Conservation (phyloP, 2,888 invertebrate genomes). For the Drosophila putrida region DNA sequence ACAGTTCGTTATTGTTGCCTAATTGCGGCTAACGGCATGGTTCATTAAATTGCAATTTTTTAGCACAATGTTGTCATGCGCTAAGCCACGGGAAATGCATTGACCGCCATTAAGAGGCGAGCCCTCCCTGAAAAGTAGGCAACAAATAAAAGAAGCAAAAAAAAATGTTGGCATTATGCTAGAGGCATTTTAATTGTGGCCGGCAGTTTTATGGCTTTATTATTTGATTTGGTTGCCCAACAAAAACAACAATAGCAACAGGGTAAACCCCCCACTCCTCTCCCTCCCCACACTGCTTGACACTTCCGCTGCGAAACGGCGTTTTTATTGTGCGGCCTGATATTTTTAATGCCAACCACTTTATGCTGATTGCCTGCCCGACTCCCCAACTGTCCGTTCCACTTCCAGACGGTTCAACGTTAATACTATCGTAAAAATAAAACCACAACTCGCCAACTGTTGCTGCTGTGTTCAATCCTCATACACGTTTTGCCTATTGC, state of each 20-base stretch:
- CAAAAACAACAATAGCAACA: slow-evolving; percentile 33
- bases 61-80: slow-evolving; percentile 33
- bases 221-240: slow-evolving; percentile 70
- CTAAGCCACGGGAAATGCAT: slow-evolving; percentile 66
- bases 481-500: slow-evolving; percentile 45
- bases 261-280: slow-evolving; percentile 7
- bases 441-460: slow-evolving; percentile 63
- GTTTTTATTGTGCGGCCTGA: slow-evolving; percentile 75
- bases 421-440: slow-evolving; percentile 76
- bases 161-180: slow-evolving; percentile 49
- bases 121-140: slow-evolving; percentile 50
- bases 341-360: slow-evolving; percentile 79
- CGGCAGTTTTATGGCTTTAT: slow-evolving; percentile 74
- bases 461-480: slow-evolving; percentile 45
- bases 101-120: slow-evolving; percentile 24
- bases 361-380: slow-evolving; percentile 74
- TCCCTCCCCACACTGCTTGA: slow-evolving; percentile 31
- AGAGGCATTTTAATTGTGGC: slow-evolving; percentile 71
- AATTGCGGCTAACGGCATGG: slow-evolving; percentile 72
- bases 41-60: slow-evolving; percentile 76
- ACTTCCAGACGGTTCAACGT: slow-evolving; percentile 46
- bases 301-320: slow-evolving; percentile 69
- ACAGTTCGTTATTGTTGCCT: slow-evolving; percentile 55
- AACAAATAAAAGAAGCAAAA: slow-evolving; percentile 46
- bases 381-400: slow-evolving; percentile 19